Evolutionary conservation across 2,113 vertebrate species (phyloP).

Genomic region (Malurus melanocephalus): DNA sequence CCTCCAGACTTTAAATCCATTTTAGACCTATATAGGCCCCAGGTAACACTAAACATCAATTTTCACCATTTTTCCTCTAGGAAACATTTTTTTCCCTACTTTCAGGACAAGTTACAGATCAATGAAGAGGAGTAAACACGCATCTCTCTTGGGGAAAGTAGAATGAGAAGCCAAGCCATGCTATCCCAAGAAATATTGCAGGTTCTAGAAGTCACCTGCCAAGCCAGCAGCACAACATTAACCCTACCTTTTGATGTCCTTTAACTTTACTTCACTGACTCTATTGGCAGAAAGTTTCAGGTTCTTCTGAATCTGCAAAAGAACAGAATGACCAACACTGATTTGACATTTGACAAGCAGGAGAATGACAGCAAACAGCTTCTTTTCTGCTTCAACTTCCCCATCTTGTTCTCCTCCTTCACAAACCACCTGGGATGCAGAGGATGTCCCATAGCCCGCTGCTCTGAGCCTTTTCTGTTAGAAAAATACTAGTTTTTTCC

Average conservation of each 20-base stretch:
- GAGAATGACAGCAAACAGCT: background rate
- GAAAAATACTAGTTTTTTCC: background rate
- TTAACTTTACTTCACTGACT: slow-evolving; percentile 43
- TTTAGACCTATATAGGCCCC: background rate
- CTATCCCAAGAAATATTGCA: background rate
- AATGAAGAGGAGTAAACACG: background rate
- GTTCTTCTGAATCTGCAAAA: slow-evolving; percentile 69
- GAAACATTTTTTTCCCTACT: background rate
- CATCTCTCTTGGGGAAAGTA: background rate
- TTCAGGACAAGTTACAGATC: background rate
- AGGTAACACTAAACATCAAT: background rate
- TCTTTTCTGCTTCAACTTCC: background rate
- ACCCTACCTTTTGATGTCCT: slow-evolving; percentile 40
- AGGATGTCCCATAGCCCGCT: background rate
- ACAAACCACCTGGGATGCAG: background rate
- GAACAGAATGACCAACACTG: background rate
- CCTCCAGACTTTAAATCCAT: background rate
- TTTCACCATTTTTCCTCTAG: background rate
- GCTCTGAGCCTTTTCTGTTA: background rate
- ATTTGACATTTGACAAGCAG: background rate
- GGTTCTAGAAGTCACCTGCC: background rate
- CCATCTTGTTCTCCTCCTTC: background rate
- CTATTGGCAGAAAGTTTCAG: slow-evolving; percentile 43
- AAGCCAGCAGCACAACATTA: background rate
- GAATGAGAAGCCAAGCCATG: background rate